Evolutionary conservation across 2,888 invertebrate species (phyloP).

Genomic region (Caenorhabditis imperialis): DNA sequence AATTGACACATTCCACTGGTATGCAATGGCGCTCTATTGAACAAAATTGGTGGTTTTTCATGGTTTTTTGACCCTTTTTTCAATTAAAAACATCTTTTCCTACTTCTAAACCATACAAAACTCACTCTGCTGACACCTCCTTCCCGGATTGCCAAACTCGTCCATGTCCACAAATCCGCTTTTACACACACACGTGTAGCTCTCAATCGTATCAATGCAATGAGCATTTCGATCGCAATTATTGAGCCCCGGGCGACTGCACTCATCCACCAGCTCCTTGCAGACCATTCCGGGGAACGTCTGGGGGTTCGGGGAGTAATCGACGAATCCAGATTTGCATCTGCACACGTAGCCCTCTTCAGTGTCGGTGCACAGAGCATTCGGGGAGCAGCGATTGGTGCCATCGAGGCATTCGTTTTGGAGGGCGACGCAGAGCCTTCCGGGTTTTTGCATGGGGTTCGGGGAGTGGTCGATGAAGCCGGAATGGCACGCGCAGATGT

Average conservation of each 20-base stretch:
- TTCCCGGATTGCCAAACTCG: constrained; percentile 77
- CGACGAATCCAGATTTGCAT: constrained; percentile 77
- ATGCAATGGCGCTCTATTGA: no score
- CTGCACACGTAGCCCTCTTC: constrained; percentile 75
- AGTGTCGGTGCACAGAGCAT: constrained; percentile 77
- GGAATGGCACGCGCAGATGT: constrained; percentile 72
- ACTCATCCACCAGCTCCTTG: constrained; percentile 75
- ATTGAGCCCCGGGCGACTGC: constrained; percentile 66
- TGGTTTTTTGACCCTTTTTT: neutral
- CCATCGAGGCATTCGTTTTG: constrained; percentile 76
- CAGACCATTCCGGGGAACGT: constrained; percentile 75
- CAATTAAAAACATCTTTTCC: neutral
- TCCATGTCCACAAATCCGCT: constrained; percentile 76
- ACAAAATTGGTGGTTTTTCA: neutral
- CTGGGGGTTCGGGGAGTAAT: constrained; percentile 77
- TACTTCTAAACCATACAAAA: neutral
- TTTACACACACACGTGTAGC: constrained; percentile 72
- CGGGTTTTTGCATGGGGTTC: constrained; percentile 70
- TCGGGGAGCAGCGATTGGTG: constrained; percentile 72
- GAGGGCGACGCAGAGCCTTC: constrained; percentile 75
- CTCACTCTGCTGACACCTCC: constrained; percentile 71
- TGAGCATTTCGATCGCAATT: constrained; percentile 74
- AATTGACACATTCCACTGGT: no score
- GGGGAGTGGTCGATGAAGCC: constrained; percentile 75
- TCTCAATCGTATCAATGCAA: constrained; percentile 77